phyloP scores from a whole-genome alignment of 2,113 vertebrate genomes.

The Sula dactylatra region DNA sequence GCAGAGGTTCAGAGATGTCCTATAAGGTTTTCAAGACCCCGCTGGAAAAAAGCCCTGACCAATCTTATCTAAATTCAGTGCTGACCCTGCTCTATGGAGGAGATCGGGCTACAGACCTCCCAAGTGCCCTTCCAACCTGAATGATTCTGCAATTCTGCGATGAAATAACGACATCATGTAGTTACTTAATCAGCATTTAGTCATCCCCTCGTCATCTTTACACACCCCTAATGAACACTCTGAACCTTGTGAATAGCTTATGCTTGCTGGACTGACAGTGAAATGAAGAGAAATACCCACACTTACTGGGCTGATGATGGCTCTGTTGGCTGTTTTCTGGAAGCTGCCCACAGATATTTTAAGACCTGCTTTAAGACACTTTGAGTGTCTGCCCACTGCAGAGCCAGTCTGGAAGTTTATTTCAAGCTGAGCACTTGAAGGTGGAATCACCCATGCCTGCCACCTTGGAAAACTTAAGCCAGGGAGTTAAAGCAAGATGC shows the following conservation, averaged over 20 bases:
- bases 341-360: background rate
- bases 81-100: background rate
- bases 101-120: background rate
- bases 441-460: background rate
- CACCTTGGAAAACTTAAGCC: background rate
- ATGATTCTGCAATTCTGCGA: background rate
- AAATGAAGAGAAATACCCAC: background rate
- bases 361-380: background rate
- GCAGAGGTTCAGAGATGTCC: background rate
- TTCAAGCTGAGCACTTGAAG: background rate
- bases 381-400: background rate
- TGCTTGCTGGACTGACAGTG: background rate
- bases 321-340: background rate
- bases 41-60: background rate
- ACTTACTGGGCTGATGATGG: background rate
- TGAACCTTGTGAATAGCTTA: background rate
- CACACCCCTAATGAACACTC: background rate
- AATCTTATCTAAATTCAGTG: background rate
- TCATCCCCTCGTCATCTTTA: background rate
- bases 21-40: background rate
- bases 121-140: background rate
- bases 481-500: background rate
- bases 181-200: background rate
- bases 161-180: background rate
- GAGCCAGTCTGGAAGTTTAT: background rate